These are phyloP conservation scores for Anagyrus pseudococci DNA, from an alignment of 2,888 invertebrate species.

Conservation along the genomic window DNA sequence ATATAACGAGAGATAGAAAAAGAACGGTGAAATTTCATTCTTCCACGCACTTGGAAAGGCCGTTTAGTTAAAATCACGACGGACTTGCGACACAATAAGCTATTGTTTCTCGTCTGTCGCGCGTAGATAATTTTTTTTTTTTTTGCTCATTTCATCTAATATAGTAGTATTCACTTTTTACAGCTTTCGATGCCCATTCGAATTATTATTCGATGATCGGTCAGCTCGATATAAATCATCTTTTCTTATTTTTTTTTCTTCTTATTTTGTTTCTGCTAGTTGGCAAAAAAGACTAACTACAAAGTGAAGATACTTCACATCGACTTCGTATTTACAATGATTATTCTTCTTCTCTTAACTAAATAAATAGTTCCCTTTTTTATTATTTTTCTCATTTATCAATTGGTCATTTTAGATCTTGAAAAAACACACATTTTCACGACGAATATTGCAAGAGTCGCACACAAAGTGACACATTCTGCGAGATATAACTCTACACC, in stretches of 20 bases:
- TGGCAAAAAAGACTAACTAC: slow-evolving; percentile 15
- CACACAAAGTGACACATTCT: slow-evolving; percentile 12
- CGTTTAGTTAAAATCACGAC: slow-evolving; percentile 28
- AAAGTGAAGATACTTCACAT: slow-evolving; percentile 24
- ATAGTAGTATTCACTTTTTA: slow-evolving; percentile 1
- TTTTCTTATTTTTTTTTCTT: slow-evolving; percentile 1
- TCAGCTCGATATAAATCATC: slow-evolving; percentile 16
- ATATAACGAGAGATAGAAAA: slow-evolving; percentile 36
- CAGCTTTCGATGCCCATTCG: slow-evolving; percentile 33
- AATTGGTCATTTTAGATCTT: slow-evolving; percentile 26
- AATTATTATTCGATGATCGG: slow-evolving; percentile 30
- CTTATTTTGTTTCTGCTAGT: neutral
- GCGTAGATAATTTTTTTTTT: slow-evolving; percentile 15
- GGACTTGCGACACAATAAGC: slow-evolving; percentile 15
- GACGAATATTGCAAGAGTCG: slow-evolving; percentile 1
- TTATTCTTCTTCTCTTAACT: slow-evolving; percentile 18
- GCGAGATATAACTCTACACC: no score
- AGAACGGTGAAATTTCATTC: slow-evolving; percentile 13
- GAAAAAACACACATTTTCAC: slow-evolving; percentile 23
- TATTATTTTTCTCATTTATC: neutral
- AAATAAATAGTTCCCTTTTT: slow-evolving; percentile 13
- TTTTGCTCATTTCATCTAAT: slow-evolving; percentile 3
- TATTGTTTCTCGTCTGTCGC: slow-evolving; percentile 9
- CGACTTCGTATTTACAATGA: slow-evolving; percentile 31
- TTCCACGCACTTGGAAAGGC: slow-evolving; percentile 25